Evolutionary conservation across 1,140 invertebrate genomes (phyloP), one percentile per base, ranked within the genome.

Genomic region (Aphaenogaster rudis): DNA sequence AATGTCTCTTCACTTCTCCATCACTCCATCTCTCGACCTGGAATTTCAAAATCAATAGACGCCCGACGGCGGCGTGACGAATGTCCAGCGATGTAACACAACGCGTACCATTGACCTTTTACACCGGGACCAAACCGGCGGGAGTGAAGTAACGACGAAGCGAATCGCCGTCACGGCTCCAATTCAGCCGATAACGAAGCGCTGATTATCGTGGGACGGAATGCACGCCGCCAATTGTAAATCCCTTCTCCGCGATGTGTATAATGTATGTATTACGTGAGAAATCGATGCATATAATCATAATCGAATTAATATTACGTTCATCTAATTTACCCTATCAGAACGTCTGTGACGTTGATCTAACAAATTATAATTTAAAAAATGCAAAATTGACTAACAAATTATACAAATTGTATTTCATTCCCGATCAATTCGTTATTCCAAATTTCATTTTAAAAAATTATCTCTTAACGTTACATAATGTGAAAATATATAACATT

Each of bases 201-300:
- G 28, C 84, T 91, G 91, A 93, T 93, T 92, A 93, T 93, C 91
- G 92, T 93, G 92, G 88, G 92, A 93, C 88, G 80, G 87, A 87
- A 88, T 76, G 86, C 71, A 54, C 85, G 54, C 33, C 36, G 64
- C n/a, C 87, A 90, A 87, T 88, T 88, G 88, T 88, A 59, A 88
- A 90, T 72, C 90, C 57, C 80, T 86, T 71, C 72, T 52, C 21
- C 69, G 33, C 45, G 11, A 61, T 81, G 21, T 50, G 21, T 69
- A 67, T 76, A 59, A 77, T 64, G 79, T 85, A 69, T 64, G 36
- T 82, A 86, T 33, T 28, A 50, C 33, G 48, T 42, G 71, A 81
- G 79, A 67, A 86, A 89, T 89, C 87, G 74, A 86, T 45, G 28
- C 28, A 17, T 48, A 15, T 50, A 50, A 63, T 63, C 42, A 64